Conservation (phyloP, 2,888 invertebrate species). For the Heteromyza rotundicornis region DNA sequence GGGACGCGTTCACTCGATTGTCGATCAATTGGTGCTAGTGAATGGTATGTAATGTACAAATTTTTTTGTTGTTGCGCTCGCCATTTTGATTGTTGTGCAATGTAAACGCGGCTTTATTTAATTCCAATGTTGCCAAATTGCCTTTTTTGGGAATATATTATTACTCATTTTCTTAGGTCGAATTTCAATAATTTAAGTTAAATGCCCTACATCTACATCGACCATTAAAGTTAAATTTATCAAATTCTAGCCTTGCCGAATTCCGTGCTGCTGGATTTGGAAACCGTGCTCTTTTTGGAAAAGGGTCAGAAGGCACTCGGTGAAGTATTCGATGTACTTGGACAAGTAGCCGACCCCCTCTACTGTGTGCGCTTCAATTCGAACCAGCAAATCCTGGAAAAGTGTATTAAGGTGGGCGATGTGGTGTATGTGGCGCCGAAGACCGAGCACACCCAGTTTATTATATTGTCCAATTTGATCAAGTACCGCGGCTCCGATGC, state of each 20-base stretch:
- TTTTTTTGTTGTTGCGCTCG: no score
- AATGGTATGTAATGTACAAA: no score
- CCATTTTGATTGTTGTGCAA: no score
- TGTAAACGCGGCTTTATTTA: no score
- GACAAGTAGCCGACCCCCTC: slow-evolving; percentile 82
- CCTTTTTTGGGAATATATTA: no score
- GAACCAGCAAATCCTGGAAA: slow-evolving; percentile 73
- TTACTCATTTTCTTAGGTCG: no score
- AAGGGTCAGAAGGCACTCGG: slow-evolving; percentile 74
- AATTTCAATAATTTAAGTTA: no score
- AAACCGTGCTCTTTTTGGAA: slow-evolving; percentile 85
- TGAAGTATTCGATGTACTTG: slow-evolving; percentile 90
- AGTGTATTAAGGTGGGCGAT: slow-evolving; percentile 72
- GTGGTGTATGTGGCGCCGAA: slow-evolving; percentile 84
- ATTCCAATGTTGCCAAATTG: no score
- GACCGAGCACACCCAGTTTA: slow-evolving; percentile 75
- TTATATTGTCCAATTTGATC: slow-evolving; percentile 74
- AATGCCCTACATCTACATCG: no score
- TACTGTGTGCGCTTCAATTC: slow-evolving; percentile 93
- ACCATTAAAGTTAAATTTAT: no score
- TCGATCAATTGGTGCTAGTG: slow-evolving; percentile 80
- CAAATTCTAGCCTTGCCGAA: slow-evolving; percentile 73
- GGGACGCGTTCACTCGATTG: slow-evolving; percentile 74
- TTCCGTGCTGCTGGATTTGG: slow-evolving; percentile 82
- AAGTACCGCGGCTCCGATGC: slow-evolving; percentile 88